Evolutionary conservation across 2,888 invertebrate species (phyloP), one percentile per base, ranked within the genome.

Genomic region (Troilus luridus): DNA sequence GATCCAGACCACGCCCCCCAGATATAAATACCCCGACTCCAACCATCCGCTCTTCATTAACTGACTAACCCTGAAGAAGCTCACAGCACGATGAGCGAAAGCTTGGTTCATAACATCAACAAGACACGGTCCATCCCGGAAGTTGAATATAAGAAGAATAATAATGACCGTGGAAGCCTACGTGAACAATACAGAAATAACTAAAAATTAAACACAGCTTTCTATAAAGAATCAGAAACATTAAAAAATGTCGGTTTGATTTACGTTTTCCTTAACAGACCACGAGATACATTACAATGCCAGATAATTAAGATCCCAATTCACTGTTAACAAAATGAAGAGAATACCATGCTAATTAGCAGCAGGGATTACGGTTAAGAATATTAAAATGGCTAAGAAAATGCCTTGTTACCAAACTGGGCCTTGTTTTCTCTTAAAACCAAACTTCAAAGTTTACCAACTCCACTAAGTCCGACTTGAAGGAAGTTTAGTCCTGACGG

Each of bases 381-480:
- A 77, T 77, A 77, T 77, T 77, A 77, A 77, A 77, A 77, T 77
- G 72, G 72, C 27, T 77, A 41, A 77, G 27, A 77, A 27, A 77
- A 77, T 8, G 72, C 41, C 72, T 77, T 77, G 72, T 77, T 77
- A 77, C 72, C 27, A 41, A 77, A 77, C 27, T 77, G 72, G 72
- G 72, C 27, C 27, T 77, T 77, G 72, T 77, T 77, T 77, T 77
- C 72, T 77, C 72, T 77, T 77, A 41, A 77, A 77, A 77, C 72
- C 27, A 77, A 77, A 77, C 72, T 77, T 77, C 72, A 8, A 27
- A 77, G 72, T 77, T 77, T 14, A 17, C 27, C 17, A 77, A 77
- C 72, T 77, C 17, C 41, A 77, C 72, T 77, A 77, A 77, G 72
- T 77, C 27, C 72, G 72, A 41, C 72, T 77, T 77, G 27, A 17